A percentile compares a stretch with the other conserved stretches of the same genome.
These are phyloP conservation scores for Tamias sibiricus DNA, from an alignment of 2,113 vertebrate genomes.

Conservation along the genomic window DNA sequence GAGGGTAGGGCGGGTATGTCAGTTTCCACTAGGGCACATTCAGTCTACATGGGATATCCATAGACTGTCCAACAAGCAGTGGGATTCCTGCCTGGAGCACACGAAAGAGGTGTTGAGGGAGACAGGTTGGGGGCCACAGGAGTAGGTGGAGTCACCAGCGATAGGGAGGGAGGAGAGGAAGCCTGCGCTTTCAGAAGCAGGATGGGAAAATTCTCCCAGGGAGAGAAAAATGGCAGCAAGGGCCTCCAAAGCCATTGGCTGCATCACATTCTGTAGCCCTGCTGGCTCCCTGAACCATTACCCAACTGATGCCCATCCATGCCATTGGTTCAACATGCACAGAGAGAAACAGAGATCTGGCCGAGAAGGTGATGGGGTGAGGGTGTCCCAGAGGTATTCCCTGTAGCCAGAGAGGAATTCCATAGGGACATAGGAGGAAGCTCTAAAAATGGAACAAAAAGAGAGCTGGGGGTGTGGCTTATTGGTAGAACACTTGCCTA, in stretches of 20 bases:
- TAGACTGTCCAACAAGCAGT: background rate
- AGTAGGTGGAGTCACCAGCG: background rate
- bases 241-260: background rate
- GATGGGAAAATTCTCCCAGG: background rate
- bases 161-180: background rate
- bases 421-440: background rate
- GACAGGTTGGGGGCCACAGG: background rate
- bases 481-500: background rate
- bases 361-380: background rate
- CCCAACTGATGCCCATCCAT: fast-evolving
- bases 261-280: background rate
- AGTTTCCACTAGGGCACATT: background rate
- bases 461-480: background rate
- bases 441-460: background rate
- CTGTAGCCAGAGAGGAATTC: background rate
- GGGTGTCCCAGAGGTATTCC: background rate
- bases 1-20: background rate
- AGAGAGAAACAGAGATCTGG: background rate
- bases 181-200: background rate
- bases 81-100: background rate
- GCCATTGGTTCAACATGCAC: background rate
- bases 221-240: background rate
- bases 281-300: background rate
- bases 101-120: background rate
- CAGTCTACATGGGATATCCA: background rate